Evolutionary conservation across 2,797 vertebrate genomes (phyloP).

Genomic region (Darevskia nairensis): DNA sequence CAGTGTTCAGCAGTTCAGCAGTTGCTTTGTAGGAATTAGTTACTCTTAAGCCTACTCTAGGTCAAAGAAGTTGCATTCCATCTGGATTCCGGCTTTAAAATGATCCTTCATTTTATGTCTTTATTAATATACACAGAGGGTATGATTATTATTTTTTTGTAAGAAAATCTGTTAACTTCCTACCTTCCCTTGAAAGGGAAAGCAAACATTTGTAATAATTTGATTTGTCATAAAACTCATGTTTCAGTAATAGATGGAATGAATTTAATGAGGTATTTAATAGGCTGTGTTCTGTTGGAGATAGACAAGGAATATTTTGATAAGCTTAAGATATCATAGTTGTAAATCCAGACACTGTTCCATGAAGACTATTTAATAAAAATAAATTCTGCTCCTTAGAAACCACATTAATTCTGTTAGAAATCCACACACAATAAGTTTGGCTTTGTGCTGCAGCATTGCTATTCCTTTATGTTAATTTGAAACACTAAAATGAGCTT

Average conservation of each 20-base stretch:
- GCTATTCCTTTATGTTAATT: constrained; percentile 33
- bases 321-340: constrained; percentile 38
- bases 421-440: constrained; percentile 28
- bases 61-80: background rate
- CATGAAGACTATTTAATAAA: constrained; percentile 56
- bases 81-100: background rate
- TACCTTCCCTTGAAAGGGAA: constrained; percentile 47
- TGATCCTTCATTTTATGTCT: background rate
- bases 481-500: constrained; percentile 40
- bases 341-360: constrained; percentile 52
- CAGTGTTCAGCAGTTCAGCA: background rate
- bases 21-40: background rate
- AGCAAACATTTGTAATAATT: constrained; percentile 50
- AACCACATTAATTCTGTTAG: background rate
- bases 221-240: constrained; percentile 50
- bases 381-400: constrained; percentile 59
- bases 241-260: constrained; percentile 46
- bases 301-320: constrained; percentile 49
- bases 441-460: constrained; percentile 33
- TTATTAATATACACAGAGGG: constrained; percentile 16
- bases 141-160: background rate
- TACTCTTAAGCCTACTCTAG: background rate
- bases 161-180: background rate
- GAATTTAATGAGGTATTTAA: constrained; percentile 56
- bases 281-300: constrained; percentile 31